Percentiles rank a stretch among this genome's conserved stretches.
These are phyloP conservation scores for Hermetia illucens DNA, from an alignment of 1,140 invertebrate genomes.

Conservation along the genomic window DNA sequence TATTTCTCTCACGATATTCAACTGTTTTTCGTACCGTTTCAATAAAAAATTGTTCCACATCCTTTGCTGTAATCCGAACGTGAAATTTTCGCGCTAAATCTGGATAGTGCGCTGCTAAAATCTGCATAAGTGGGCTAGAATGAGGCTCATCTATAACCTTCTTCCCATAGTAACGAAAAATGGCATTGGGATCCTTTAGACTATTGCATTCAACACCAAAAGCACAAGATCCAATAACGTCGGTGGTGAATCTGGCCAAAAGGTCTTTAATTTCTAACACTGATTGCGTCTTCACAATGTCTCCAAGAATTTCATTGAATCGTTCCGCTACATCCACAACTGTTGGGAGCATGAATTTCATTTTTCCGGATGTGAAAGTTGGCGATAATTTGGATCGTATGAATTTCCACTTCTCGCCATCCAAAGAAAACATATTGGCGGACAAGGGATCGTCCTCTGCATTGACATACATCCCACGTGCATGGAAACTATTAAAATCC, in stretches of 20 bases:
- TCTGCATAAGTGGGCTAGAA: too few species aligned
- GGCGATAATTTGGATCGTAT: conserved; percentile 33
- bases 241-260: conserved; percentile 16
- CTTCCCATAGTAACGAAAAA: conserved; percentile 19
- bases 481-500: conserved; percentile 12
- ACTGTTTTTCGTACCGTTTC: too few species aligned
- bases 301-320: too few species aligned
- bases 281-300: too few species aligned
- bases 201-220: conserved; percentile 24
- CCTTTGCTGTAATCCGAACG: too few species aligned
- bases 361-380: conserved; percentile 34
- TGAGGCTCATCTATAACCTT: conserved; percentile 17
- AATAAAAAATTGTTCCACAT: too few species aligned
- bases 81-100: too few species aligned
- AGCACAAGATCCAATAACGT: conserved; percentile 20
- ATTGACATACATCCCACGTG: conserved; percentile 7
- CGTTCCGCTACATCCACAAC: too few species aligned
- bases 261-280: conserved; percentile 20
- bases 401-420: conserved; percentile 30
- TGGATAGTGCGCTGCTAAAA: too few species aligned
- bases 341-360: conserved; percentile 32
- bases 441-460: conserved; percentile 9
- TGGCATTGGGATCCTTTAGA: conserved; percentile 13
- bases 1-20: too few species aligned
- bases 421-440: conserved; percentile 13